A percentile compares a stretch with the other conserved stretches of the same genome.
Evolutionary conservation across 2,888 invertebrate species (phyloP).

Genomic region (Tenthredo livida): DNA sequence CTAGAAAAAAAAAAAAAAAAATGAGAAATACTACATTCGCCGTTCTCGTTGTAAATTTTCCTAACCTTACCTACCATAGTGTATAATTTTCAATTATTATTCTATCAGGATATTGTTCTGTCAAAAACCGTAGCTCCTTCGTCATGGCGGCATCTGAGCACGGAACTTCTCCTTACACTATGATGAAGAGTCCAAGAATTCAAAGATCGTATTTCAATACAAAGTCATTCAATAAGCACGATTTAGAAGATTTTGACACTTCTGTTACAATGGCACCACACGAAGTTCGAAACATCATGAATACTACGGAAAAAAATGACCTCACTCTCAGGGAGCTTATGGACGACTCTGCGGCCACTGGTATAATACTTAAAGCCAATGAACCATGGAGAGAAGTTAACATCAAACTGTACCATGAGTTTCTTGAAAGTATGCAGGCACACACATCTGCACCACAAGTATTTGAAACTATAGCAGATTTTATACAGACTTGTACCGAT

Average conservation of each 20-base stretch:
- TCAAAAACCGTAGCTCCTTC: neutral
- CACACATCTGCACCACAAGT: constrained; percentile 78
- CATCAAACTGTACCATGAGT: constrained; percentile 72
- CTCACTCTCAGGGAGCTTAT: constrained; percentile 72
- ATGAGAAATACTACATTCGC: neutral
- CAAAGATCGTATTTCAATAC: constrained; percentile 55
- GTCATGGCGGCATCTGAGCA: neutral
- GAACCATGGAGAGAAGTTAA: constrained; percentile 72
- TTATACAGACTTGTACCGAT: constrained; percentile 83
- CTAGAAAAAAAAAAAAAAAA: neutral
- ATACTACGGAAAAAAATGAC: constrained; percentile 65
- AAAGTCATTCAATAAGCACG: constrained; percentile 56
- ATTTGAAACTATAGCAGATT: constrained; percentile 83
- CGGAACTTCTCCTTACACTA: neutral
- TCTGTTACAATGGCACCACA: constrained; percentile 62
- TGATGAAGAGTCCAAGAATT: constrained; percentile 54
- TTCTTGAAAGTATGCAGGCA: constrained; percentile 72
- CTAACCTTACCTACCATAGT: neutral
- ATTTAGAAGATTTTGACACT: constrained; percentile 52
- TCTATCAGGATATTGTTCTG: neutral
- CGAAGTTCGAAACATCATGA: constrained; percentile 68
- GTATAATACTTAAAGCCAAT: constrained; percentile 70
- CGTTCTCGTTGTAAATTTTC: neutral
- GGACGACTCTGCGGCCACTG: constrained; percentile 68
- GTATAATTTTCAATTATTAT: neutral